These are phyloP conservation scores for Carpatolechia fugitivella DNA, from an alignment of 2,888 invertebrate species.

Conservation along the genomic window DNA sequence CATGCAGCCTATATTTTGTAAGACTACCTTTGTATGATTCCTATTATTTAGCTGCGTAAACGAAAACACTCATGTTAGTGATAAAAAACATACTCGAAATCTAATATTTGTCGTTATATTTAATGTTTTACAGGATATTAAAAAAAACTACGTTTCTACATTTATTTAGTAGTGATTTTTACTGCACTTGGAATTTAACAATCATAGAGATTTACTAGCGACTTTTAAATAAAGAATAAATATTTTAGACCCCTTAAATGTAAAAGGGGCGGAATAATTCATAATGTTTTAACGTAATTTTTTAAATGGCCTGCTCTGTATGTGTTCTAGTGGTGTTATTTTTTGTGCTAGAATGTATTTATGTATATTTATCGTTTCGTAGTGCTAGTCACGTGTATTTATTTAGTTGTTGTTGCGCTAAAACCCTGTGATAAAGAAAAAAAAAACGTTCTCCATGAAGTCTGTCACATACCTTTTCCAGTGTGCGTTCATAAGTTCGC, in stretches of 20 bases:
- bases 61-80: conserved; percentile 73
- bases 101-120: neutral
- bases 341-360: neutral
- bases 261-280: too few species aligned
- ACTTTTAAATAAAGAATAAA: too few species aligned
- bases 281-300: too few species aligned
- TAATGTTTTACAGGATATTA: too few species aligned
- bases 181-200: too few species aligned
- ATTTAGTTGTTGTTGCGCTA: conserved; percentile 1
- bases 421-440: neutral
- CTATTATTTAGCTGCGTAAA: conserved; percentile 81
- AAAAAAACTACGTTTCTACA: neutral
- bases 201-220: too few species aligned
- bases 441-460: neutral
- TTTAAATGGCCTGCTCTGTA: neutral
- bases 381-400: neutral
- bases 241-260: too few species aligned
- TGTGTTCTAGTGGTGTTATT: neutral
- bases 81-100: conserved; percentile 29
- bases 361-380: neutral
- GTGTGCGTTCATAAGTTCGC: conserved; percentile 96
- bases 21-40: conserved; percentile 79
- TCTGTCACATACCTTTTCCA: conserved; percentile 91
- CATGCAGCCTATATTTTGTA: conserved; percentile 48
- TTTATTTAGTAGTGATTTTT: too few species aligned